Base-by-base conservation (phyloP, 2,888 invertebrate species). In the Chydorus sphaericus region DNA sequence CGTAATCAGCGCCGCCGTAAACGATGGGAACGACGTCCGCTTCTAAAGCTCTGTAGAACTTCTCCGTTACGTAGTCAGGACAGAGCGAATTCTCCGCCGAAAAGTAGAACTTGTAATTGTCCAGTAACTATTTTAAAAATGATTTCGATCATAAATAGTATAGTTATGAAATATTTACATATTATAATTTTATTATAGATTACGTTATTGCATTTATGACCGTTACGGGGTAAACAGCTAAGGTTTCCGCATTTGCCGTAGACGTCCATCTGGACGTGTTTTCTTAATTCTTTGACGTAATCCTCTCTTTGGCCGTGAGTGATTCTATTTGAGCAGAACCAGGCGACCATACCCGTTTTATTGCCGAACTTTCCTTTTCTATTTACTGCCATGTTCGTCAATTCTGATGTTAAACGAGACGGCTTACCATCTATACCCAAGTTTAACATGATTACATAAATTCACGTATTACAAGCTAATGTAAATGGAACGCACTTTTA, bases 1-100 rank as follows among this genome's bases (percentile, higher is more conserved):
- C 83, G 70, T 96, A 96, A 68, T 96, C 94, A 0, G 59, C 58
- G 14, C 57, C 59, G 2, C 64, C 64, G 29, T 61, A 59, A 1
- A 63, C 62, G 11, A 65, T 55, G 2, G 62, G 62, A 23, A 65
- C 58, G 4, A 62, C 57, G 28, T 60, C 59, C 5, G 58, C 48
- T 10, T 57, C 55, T 16, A 62, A 57, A 23, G 58, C 57, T 6
- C 59, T 57, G 48, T 60, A 63, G 7, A 63, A 57, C 49, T 65
- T 64, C 48, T 65, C 65, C 1, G 63, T 63, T 0, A 64, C 58
- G 55, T 65, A 64, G 55, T 65, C 63, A 11, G 54, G 55, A 52
- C 65, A 65, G 3, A 62, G 55, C 1, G 62, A 62, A 53, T 63
- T 63, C 59, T 63, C 63, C 39, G 63, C 62, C 1, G 62, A 58